A percentile compares a stretch with the other conserved stretches of the same genome.
phyloP scores from a whole-genome alignment of 2,888 invertebrate genomes.

The Metallyticus violacea region DNA sequence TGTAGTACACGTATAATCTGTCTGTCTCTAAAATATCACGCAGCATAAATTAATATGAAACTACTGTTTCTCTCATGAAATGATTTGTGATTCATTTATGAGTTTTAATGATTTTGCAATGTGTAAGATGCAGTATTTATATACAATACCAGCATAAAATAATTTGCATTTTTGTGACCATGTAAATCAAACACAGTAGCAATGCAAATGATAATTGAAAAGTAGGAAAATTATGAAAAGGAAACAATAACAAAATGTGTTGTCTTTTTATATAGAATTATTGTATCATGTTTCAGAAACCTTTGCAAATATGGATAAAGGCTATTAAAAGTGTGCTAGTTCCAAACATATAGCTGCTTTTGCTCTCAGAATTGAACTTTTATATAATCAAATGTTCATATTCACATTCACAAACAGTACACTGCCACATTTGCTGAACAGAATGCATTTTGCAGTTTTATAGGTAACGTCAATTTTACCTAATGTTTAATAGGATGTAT shows the following conservation, averaged over 20 bases:
- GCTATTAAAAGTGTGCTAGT: too few species aligned
- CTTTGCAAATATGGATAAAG: too few species aligned
- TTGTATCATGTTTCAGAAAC: background rate
- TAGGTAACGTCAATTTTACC: background rate
- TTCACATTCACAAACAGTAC: background rate
- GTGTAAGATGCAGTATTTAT: background rate
- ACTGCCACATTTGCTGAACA: background rate
- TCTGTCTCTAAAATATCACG: too few species aligned
- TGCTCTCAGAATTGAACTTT: background rate
- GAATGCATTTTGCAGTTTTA: background rate
- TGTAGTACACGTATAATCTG: background rate
- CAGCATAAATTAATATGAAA: background rate
- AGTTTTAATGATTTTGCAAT: background rate
- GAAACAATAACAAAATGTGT: background rate
- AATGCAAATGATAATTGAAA: background rate
- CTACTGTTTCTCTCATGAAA: background rate
- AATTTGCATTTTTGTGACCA: background rate
- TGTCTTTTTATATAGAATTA: background rate
- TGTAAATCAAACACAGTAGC: background rate
- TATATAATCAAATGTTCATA: background rate
- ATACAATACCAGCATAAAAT: background rate
- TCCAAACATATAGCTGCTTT: background rate
- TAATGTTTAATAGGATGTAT: background rate
- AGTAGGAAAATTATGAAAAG: background rate
- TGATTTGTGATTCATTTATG: background rate